Evolutionary conservation across 1,140 invertebrate genomes (phyloP), one percentile per base, ranked within the genome.

Genomic region (Ips nitidus): DNA sequence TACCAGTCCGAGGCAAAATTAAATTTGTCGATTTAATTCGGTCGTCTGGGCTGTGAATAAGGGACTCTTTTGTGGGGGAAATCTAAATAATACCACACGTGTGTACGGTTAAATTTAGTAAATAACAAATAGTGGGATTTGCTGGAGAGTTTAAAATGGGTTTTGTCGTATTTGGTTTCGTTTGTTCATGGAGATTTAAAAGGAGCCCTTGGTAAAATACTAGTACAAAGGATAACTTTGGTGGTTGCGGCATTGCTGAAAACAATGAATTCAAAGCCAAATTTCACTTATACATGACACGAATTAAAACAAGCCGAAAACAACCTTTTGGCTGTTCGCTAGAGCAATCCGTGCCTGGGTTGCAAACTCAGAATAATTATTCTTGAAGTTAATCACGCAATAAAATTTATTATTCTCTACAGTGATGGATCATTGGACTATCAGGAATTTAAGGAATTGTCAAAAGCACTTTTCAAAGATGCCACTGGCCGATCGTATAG

Each of bases 361-460:
- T 22, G 22, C 22, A 22, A 22, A 22, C 22, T 22, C 22, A 22
- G 22, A 22, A 22, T 22, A 22, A 22, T 22, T 22, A 22, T 22
- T 22, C 22, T 22, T 22, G 22, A 22, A 22, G 22, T 22, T 22
- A 0, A 22, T 22, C 22, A 22, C 22, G 22, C 45, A 50, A 8
- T 50, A 42, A 2, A 59, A 59, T 41, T 4, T 59, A n/a, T 59
- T 42, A 56, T 75, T 75, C 61, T 71, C 80, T 81, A 0, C 77
- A 85, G 84, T 65, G 84, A 88, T 71, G 82, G 81, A 2, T 79
- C 75, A 41, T 76, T 89, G 58, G 82, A 85, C 74, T 78, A 84
- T 47, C 73, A 78, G 40, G 87, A 88, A 75, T 89, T 90, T 73
- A 80, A 78, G n/a, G 76, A 78, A 7, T 75, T 89, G 8, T 87